Evolutionary conservation across 2,888 invertebrate genomes (phyloP).

Genomic region (Parascotia fuliginaria): DNA sequence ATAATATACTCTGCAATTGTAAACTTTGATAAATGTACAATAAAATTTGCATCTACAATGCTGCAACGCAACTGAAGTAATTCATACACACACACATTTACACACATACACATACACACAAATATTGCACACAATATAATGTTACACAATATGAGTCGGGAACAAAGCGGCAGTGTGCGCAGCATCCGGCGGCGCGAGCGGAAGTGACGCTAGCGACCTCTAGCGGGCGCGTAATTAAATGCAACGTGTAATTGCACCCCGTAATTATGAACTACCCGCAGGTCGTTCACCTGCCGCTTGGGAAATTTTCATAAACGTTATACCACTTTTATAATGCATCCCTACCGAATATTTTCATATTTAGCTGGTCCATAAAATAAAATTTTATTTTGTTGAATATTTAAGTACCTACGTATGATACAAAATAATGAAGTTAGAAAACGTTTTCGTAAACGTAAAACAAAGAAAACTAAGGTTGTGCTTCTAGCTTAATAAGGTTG

Average conservation of each 20-base stretch:
- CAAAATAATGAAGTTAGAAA: too few species aligned
- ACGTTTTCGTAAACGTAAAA: too few species aligned
- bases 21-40: too few species aligned
- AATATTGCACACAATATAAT: conserved; percentile 7
- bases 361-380: too few species aligned
- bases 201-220: conserved; percentile 54
- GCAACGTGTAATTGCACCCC: conserved; percentile 51
- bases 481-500: too few species aligned
- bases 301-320: conserved; percentile 12
- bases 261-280: conserved; percentile 35
- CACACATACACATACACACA: conserved; percentile 1
- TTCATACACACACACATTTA: background rate
- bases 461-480: too few species aligned
- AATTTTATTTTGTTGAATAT: too few species aligned
- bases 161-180: conserved; percentile 49
- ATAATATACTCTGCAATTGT: too few species aligned
- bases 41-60: too few species aligned
- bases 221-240: conserved; percentile 49
- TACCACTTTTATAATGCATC: background rate
- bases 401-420: too few species aligned
- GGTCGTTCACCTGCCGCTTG: conserved; percentile 26
- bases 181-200: conserved; percentile 54
- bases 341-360: background rate
- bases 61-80: too few species aligned
- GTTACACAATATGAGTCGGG: conserved; percentile 28